phyloP scores from a whole-genome alignment of 2,113 vertebrate species.

The Diglossa brunneiventris region DNA sequence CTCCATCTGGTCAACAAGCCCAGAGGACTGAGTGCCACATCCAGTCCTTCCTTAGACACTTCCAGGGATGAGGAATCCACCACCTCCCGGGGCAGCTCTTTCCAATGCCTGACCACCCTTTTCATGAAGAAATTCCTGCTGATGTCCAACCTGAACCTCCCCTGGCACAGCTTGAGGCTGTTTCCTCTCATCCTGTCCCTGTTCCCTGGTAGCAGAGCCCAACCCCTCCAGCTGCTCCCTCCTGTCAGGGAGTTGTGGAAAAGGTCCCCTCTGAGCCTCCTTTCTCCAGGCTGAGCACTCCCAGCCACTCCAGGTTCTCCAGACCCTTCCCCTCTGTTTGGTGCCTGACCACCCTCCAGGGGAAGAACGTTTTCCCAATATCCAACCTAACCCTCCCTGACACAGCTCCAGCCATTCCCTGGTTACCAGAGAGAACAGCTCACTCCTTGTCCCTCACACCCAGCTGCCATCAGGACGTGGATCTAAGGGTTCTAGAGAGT shows the following conservation, averaged over 20 bases:
- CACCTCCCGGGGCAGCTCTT: neutral
- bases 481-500: neutral
- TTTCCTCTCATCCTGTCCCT: neutral
- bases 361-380: neutral
- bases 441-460: too few species aligned
- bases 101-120: neutral
- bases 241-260: neutral
- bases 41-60: too few species aligned
- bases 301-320: neutral
- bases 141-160: rapidly evolving
- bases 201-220: rapidly evolving
- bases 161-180: rapidly evolving
- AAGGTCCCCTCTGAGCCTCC: neutral
- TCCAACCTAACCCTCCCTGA: neutral
- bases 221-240: rapidly evolving
- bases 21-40: neutral
- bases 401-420: neutral
- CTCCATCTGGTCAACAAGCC: neutral
- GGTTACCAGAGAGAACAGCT: neutral
- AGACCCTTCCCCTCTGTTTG: neutral
- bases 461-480: neutral
- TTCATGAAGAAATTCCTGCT: neutral
- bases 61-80: neutral
- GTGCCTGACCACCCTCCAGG: neutral
- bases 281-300: neutral